Base-by-base conservation (phyloP, 2,113 vertebrate genomes). In the Piaya cayana region DNA sequence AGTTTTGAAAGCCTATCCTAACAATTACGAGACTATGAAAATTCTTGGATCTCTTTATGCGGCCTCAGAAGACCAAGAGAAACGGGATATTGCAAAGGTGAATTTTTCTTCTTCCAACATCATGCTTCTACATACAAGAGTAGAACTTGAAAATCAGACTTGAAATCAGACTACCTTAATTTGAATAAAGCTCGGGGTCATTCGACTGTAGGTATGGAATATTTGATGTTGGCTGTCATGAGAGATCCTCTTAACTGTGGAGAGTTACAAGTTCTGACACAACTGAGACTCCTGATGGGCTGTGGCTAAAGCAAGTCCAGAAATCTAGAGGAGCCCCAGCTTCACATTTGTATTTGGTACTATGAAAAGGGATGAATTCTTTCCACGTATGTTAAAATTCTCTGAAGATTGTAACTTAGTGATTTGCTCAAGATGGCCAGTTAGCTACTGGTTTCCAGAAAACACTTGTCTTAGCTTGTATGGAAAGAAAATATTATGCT, bases 11-110 rank as follows among this genome's bases (percentile, higher is more conserved):
- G 99, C 99, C 56, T 99, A 99, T 92, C 99, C 99, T 90, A 99
- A 99, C 96, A 99, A 99, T 97, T 99, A 99, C 5, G 99, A 99
- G 95, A 99, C 99, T 14, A 99, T 99, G 99, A 99, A 99, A 96
- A 99, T 99, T 95, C 98, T 99, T 76, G 99, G 99, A 15, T 99
- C 99, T 26, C 99, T 99, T 27, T 99, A 99, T 76, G 99, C 99
- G 18, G 98, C 99, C 30, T 99, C 99, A 47, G 99, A 99, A 81
- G 99, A 99, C 96, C 99, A 99, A 96, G 99, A 99, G 93, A 99
- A 99, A 97, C 97, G 99, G 96, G 99, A 99, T 93, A 99, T 99
- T 79, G 99, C 99, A 2, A 99, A 99, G 98, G 99, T 99, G 65
- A 76, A 77, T 47, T 62, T 76, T 91, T 30, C 16, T 63, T 74